Evolutionary conservation across 1,140 invertebrate genomes (phyloP).

Genomic region (Lucilia cuprina): DNA sequence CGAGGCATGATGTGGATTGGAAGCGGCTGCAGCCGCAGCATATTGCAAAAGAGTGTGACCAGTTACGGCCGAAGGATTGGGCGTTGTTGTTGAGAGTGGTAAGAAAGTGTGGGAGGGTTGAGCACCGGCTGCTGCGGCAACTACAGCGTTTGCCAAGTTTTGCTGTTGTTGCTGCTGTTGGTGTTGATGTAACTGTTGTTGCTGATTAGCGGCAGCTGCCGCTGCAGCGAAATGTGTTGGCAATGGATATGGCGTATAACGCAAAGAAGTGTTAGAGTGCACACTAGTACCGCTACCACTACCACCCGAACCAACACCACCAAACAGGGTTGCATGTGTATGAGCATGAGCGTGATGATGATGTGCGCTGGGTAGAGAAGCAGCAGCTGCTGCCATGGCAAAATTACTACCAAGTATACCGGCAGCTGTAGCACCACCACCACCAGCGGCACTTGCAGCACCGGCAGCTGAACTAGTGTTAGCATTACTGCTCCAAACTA

Average conservation of each 20-base stretch:
- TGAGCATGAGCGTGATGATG: conserved; percentile 46
- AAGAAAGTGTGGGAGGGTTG: conserved; percentile 37
- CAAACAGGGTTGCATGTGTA: conserved; percentile 40
- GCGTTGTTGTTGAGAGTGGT: conserved; percentile 55
- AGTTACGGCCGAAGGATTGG: conserved; percentile 46
- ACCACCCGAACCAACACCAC: conserved; percentile 40
- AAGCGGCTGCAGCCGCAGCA: conserved; percentile 52
- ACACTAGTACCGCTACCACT: conserved; percentile 48
- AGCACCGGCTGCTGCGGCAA: conserved; percentile 61
- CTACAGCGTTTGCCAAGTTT: conserved; percentile 43
- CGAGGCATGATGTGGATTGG: conserved; percentile 45
- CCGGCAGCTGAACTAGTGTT: conserved; percentile 51
- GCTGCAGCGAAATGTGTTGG: conserved; percentile 64
- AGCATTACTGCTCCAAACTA: conserved; percentile 75
- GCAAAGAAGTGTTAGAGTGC: conserved; percentile 50
- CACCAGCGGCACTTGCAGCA: conserved; percentile 62
- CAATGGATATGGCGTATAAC: conserved; percentile 68
- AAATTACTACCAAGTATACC: conserved; percentile 35
- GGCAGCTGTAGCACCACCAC: conserved; percentile 57
- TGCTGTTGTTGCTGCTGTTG: conserved; percentile 59
- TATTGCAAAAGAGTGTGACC: conserved; percentile 55
- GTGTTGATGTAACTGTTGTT: conserved; percentile 48
- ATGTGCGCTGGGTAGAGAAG: conserved; percentile 64
- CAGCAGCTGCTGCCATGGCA: conserved; percentile 67
- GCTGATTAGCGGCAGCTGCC: conserved; percentile 55